These are phyloP conservation scores for Pinna nobilis DNA, from an alignment of 1,140 invertebrate species.

Conservation along the genomic window DNA sequence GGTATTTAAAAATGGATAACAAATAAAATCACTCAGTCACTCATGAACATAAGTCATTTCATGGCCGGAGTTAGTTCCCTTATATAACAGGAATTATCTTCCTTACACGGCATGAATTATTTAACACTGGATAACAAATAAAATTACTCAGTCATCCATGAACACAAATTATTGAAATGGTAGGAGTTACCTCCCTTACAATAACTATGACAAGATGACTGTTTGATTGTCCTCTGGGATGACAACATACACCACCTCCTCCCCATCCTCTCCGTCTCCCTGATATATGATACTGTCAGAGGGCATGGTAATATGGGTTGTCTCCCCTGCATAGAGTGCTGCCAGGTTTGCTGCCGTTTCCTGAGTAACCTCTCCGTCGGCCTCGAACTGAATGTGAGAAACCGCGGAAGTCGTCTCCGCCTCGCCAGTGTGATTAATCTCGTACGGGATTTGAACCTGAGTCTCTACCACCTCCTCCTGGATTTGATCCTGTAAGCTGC, in stretches of 20 bases:
- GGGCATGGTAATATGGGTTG: slow-evolving; percentile 41
- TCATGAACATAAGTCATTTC: no score
- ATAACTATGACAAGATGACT: slow-evolving; percentile 32
- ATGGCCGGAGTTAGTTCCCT: no score
- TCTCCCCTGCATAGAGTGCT: slow-evolving; percentile 34
- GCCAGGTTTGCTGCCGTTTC: slow-evolving; percentile 32
- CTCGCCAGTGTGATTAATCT: slow-evolving; percentile 1
- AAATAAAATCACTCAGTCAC: no score
- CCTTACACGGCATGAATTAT: no score
- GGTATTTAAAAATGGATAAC: no score
- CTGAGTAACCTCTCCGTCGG: slow-evolving; percentile 31
- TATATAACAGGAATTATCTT: no score
- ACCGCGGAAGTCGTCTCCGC: slow-evolving; percentile 20
- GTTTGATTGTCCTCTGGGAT: slow-evolving; percentile 48
- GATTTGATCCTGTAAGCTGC: not conserved
- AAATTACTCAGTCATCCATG: no score
- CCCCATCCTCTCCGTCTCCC: slow-evolving; percentile 34
- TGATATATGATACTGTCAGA: slow-evolving; percentile 42
- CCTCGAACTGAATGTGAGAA: slow-evolving; percentile 36
- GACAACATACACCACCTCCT: slow-evolving; percentile 45
- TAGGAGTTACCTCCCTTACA: no score
- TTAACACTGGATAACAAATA: no score
- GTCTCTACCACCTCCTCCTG: slow-evolving; percentile 35
- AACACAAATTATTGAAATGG: no score
- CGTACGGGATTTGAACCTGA: slow-evolving; percentile 3